Base-by-base conservation (phyloP, 2,113 vertebrate genomes). In the Zingel zingel region DNA sequence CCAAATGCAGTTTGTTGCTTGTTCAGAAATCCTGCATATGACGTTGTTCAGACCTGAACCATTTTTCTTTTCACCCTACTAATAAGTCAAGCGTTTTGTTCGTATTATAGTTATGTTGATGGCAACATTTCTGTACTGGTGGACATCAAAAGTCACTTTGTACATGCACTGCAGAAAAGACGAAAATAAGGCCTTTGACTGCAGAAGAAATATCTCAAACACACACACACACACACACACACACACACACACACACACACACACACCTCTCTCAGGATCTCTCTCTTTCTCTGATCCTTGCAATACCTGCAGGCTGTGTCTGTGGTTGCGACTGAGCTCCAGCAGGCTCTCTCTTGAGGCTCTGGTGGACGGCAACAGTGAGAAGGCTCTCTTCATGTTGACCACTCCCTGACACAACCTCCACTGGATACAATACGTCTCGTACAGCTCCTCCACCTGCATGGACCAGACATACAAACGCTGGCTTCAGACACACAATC, bases 401-500 rank as follows among this genome's bases (percentile, higher is more conserved):
- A 95, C 87, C 4, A 97, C 97, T 0, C 98, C 98, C 27, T 98
- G 96, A 21, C 97, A 94, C 69, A 99, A 92, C 48, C 97, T 94
- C 95, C 97, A 97, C 93, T 98, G 98, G 87, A 99, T 95, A 50
- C 97, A 97, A 13, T 99, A 99, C 1, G 95, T 95, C 90, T 99
- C 98, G 18, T 97, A 97, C n/a, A 99, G 94, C 83, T 99, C 98
- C 18, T 99, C 98, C 43, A 99, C 97, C 98, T 99, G 84, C 57
- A 53, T 21, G 83, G 0, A 58, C 14, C 21, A n/a, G 15, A 13
- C 39, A 61, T 18, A 59, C 3, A 15, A 9, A 23, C 3, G 25
- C 18, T 8, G 13, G 9, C n/a, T 25, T 48, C 23, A 19, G 64
- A 8, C 11, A 50, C 23, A 51, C 45, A 18, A 2, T 5, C 25